A percentile compares a stretch with the other conserved stretches of the same genome.
Conservation (phyloP, 2,113 vertebrate genomes). For the Pangasianodon gigas region DNA sequence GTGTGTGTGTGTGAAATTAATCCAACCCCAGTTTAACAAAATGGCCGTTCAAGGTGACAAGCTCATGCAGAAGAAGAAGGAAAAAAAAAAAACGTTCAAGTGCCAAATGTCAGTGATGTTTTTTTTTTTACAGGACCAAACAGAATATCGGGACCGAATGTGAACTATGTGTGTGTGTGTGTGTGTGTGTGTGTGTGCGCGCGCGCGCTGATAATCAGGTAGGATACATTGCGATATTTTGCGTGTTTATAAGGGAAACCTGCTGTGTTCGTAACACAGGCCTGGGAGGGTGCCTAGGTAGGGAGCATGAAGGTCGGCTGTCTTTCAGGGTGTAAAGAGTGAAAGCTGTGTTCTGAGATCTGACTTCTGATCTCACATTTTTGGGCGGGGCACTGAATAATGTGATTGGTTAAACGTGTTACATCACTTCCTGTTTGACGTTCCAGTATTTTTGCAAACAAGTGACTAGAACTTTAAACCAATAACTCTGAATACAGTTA, state of each 20-base stretch:
- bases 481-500: neutral
- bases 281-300: neutral
- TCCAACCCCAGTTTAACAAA: neutral
- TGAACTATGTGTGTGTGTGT: neutral
- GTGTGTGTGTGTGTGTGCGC: neutral
- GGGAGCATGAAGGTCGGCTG: neutral
- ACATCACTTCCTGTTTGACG: neutral
- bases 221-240: neutral
- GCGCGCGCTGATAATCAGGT: neutral
- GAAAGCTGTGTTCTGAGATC: neutral
- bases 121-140: neutral
- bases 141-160: neutral
- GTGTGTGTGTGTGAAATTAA: neutral
- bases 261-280: neutral
- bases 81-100: neutral
- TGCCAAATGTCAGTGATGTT: neutral
- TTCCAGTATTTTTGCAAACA: neutral
- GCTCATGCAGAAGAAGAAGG: neutral
- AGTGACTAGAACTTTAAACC: neutral
- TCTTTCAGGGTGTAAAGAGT: neutral
- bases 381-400: neutral
- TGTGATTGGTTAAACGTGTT: too few relatives aligned
- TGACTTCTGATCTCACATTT: constrained; percentile 4
- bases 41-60: neutral
- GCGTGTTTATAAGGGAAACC: neutral